Base-by-base conservation (phyloP, 2,797 vertebrate genomes). In the Neomorphus geoffroyi region DNA sequence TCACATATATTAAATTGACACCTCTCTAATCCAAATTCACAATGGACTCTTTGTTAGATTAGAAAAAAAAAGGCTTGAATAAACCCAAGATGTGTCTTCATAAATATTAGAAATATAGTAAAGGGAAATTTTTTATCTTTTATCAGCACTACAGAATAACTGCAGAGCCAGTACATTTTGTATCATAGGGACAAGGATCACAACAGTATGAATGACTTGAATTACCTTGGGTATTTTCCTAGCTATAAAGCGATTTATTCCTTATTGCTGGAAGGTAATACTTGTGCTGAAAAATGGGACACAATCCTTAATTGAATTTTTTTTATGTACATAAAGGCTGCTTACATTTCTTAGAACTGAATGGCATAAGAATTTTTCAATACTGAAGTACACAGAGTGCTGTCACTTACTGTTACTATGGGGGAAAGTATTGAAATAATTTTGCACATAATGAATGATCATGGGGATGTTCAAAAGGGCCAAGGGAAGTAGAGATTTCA, bases 231-330 rank as follows among this genome's bases (percentile, higher is more conserved):
- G 93, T 96, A 95, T 97, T 96, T 94, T 94, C 79, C 28, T 57
- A 95, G 71, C 83, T 88, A 85, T 87, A 93, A 96, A 96, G 65
- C 19, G 3, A 95, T 96, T 95, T 95, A 95, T 95, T 96, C 77
- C 35, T 94, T 92, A 85, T 90, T 86, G 92, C 96, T 97, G 65
- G 92, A 93, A 97, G 95, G 93, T 95, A 96, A 96, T 96, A 95
- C 92, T 96, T 85, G 56, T 94, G 80, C 95, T 96, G 93, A 96
- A 96, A 97, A 96, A 97, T 95, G 91, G 88, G 64, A 93, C 92
- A 89, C 77, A 86, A 91, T 93, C 69, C 70, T 96, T 96, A 97
- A 97, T 95, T 96, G 94, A 97, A 66, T 2, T 67, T 94, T 86
- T 95, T 80, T 41, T 19, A 86, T 91, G 80, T 94, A 92, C 85